These are phyloP conservation scores for Cerastis rubricosa DNA, from an alignment of 2,888 invertebrate genomes.

Conservation along the genomic window DNA sequence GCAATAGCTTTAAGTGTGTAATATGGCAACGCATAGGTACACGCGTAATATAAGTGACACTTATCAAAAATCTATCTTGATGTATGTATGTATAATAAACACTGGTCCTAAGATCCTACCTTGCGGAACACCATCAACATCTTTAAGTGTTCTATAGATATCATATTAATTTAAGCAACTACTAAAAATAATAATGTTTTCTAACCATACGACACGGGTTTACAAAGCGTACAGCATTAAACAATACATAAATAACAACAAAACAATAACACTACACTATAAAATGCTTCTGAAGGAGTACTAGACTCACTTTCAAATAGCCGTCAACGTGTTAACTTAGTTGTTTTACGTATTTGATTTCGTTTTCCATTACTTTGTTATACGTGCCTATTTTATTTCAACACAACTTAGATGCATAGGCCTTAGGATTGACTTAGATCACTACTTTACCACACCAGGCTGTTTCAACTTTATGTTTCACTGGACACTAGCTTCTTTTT, in stretches of 20 bases:
- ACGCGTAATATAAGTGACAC: slow-evolving; percentile 79
- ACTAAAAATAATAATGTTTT: slow-evolving; percentile 66
- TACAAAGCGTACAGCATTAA: slow-evolving; percentile 70
- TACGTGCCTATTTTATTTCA: slow-evolving; percentile 88
- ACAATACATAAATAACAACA: slow-evolving; percentile 74
- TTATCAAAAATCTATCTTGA: slow-evolving; percentile 59
- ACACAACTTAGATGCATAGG: slow-evolving; percentile 90
- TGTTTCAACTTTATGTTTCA: slow-evolving; percentile 89
- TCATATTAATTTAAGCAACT: slow-evolving; percentile 69
- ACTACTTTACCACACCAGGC: slow-evolving; percentile 90
- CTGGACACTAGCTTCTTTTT: slow-evolving; percentile 90
- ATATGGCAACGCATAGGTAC: slow-evolving; percentile 84
- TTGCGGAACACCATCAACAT: slow-evolving; percentile 78
- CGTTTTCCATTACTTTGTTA: slow-evolving; percentile 80
- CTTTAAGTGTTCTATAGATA: slow-evolving; percentile 65
- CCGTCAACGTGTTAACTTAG: slow-evolving; percentile 88
- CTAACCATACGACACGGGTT: slow-evolving; percentile 68
- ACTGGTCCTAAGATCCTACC: slow-evolving; percentile 75
- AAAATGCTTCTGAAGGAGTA: slow-evolving; percentile 87
- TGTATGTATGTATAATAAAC: slow-evolving; percentile 69
- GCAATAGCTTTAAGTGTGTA: slow-evolving; percentile 90
- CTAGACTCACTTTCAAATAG: slow-evolving; percentile 88
- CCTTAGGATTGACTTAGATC: slow-evolving; percentile 90
- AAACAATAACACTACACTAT: slow-evolving; percentile 86
- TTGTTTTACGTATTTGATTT: slow-evolving; percentile 86